Evolutionary conservation across 1,140 invertebrate species (phyloP), one percentile per base, ranked within the genome.

Genomic region (Drosophila parvula): DNA sequence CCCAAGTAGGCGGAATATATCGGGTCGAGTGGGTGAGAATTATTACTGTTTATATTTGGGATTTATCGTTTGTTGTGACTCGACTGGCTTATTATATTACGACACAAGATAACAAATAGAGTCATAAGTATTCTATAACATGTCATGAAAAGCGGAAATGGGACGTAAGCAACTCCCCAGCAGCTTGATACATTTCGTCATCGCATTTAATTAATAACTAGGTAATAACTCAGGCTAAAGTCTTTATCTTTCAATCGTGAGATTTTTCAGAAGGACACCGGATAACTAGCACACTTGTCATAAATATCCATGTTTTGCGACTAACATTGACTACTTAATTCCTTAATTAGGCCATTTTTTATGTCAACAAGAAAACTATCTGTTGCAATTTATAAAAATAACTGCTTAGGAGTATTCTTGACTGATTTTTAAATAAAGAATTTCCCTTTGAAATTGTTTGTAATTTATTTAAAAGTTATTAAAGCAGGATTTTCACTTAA

Each of bases 61-160:
- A 71, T 58, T 57, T 71, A 47, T 71, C 11, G 50, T 57, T 58
- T 69, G 65, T 69, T 71, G 51, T 70, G 68, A 55, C 50, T 57
- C 5, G 27, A 36, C 36, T 53, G 40, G 50, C 16, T 16, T 57
- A 56, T 47, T 40, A 22, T 65, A 57, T 47, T 69, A 53, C 67
- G 50, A 69, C 50, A 71, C 41, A 7, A 71, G 34, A 58, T 40
- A 71, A 69, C 10, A 69, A 65, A 69, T 70, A 69, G 47, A 70
- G 62, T 67, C 47, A 18, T 22, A 57, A 36, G 27, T 56, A 69
- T 70, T 68, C 64, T 51, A 68, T 57, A 57, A 47, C 67, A 57
- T 40, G 16, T 10, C 50, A 57, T 40, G 18, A 12, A 64, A 69
- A 69, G 67, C 64, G 67, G 67, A 70, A 70, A 69, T 65, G 22